Evolutionary conservation across 2,888 invertebrate species (phyloP).

Genomic region (Aplocera efformata): DNA sequence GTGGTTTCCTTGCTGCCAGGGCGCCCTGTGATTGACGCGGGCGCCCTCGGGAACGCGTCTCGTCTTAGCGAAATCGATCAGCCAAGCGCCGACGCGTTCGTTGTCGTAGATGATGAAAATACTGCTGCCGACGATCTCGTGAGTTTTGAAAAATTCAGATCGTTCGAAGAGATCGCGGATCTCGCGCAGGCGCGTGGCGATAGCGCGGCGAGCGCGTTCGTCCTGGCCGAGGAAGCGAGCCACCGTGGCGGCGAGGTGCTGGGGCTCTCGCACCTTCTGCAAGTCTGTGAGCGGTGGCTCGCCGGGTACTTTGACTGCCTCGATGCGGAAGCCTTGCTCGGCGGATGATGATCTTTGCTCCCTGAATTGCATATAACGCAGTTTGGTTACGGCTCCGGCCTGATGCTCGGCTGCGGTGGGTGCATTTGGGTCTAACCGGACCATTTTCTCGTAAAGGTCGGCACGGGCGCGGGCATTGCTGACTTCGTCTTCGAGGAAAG

Average conservation of each 20-base stretch:
- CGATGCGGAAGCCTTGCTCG: constrained; percentile 96
- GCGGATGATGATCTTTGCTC: constrained; percentile 96
- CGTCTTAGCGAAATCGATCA: constrained; percentile 98
- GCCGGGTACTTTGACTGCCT: constrained; percentile 94
- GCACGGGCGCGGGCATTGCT: constrained; percentile 89
- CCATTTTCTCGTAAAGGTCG: constrained; percentile 98
- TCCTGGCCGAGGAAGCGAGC: constrained; percentile 86
- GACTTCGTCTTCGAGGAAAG: constrained; percentile 97
- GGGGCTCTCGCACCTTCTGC: constrained; percentile 90
- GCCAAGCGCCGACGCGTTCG: constrained; percentile 93
- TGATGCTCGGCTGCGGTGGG: constrained; percentile 92
- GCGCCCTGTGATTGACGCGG: constrained; percentile 87
- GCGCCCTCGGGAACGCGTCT: constrained; percentile 85
- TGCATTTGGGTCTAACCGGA: constrained; percentile 91
- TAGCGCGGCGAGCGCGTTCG: constrained; percentile 83
- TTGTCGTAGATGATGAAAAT: constrained; percentile 96
- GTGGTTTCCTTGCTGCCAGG: constrained; percentile 96
- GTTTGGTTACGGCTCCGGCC: constrained; percentile 92
- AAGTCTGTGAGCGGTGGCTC: constrained; percentile 91
- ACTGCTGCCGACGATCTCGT: constrained; percentile 97
- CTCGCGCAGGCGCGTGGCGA: constrained; percentile 87
- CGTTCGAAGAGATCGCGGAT: constrained; percentile 90
- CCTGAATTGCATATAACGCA: constrained; percentile 97
- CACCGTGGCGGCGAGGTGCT: constrained; percentile 87
- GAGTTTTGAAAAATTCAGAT: constrained; percentile 90